Evolutionary conservation across 1,140 invertebrate species (phyloP).

Genomic region (Nylanderia fulva): DNA sequence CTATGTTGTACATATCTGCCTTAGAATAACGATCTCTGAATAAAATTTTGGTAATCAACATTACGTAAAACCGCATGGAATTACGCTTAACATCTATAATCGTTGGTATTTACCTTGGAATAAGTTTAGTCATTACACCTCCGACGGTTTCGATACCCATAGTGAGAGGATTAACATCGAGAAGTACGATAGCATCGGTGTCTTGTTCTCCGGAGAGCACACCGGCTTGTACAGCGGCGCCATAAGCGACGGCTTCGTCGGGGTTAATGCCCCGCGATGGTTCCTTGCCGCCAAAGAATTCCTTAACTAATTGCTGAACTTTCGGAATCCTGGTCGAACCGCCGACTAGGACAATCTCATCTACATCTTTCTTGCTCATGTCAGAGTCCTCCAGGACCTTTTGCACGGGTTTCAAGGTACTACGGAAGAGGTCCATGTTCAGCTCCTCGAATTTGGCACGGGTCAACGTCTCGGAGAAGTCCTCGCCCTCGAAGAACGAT

Average conservation of each 20-base stretch:
- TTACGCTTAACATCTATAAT: not conserved
- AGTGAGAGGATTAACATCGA: slow-evolving; percentile 99
- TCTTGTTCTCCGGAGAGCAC: slow-evolving; percentile 96
- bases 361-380: slow-evolving; percentile 99
- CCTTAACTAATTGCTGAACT: slow-evolving; percentile 99
- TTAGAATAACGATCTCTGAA: too few relatives aligned
- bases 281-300: slow-evolving; percentile 99
- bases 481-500: slow-evolving; percentile 99
- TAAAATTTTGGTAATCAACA: not conserved
- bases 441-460: slow-evolving; percentile 99
- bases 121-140: slow-evolving; percentile 99
- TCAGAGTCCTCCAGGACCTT: slow-evolving; percentile 99
- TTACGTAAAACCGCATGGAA: not conserved
- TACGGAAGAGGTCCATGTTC: slow-evolving; percentile 99
- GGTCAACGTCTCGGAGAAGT: slow-evolving; percentile 99
- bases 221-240: slow-evolving; percentile 99
- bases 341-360: slow-evolving; percentile 99
- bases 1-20: too few relatives aligned
- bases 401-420: slow-evolving; percentile 99
- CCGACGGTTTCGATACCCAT: slow-evolving; percentile 99
- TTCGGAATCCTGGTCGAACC: slow-evolving; percentile 99
- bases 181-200: slow-evolving; percentile 97
- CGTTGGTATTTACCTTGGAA: slow-evolving; percentile 87
- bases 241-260: slow-evolving; percentile 99
- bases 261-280: slow-evolving; percentile 99